phyloP scores from a whole-genome alignment of 2,113 vertebrate genomes.

The Xenopus laevis region DNA sequence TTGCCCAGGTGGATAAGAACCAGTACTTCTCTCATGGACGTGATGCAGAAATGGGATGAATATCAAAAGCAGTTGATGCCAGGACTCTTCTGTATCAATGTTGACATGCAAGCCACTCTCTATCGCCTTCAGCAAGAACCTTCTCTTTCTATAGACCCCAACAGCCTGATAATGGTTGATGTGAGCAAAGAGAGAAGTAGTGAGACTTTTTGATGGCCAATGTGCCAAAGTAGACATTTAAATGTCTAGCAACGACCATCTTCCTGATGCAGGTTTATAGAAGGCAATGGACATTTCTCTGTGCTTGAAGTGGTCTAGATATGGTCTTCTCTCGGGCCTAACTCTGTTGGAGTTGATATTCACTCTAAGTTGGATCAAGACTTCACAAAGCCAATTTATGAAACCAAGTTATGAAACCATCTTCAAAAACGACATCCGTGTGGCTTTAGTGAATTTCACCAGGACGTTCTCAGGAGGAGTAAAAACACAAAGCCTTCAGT shows the following conservation, averaged over 20 bases:
- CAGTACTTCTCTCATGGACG: slow-evolving; percentile 74
- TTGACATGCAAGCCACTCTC: slow-evolving; percentile 77
- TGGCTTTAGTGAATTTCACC: too few relatives aligned
- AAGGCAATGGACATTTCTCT: not conserved
- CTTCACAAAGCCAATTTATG: too few relatives aligned
- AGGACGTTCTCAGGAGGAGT: too few relatives aligned
- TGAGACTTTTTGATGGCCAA: not conserved
- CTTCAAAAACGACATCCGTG: too few relatives aligned
- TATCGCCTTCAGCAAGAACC: slow-evolving; percentile 51
- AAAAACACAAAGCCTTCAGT: too few relatives aligned
- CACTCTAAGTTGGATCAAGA: too few relatives aligned
- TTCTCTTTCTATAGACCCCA: slow-evolving; percentile 11
- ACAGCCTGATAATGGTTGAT: slow-evolving; percentile 28
- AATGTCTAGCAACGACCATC: not conserved
- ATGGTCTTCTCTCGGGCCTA: too few relatives aligned
- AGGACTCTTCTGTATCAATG: slow-evolving; percentile 78
- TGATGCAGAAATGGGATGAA: slow-evolving; percentile 80
- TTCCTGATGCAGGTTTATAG: slow-evolving; percentile 1
- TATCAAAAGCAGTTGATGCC: slow-evolving; percentile 87
- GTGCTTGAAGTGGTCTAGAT: too few relatives aligned
- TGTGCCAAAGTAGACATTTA: not conserved
- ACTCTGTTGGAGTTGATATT: too few relatives aligned
- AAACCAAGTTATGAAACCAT: too few relatives aligned
- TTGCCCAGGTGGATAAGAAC: slow-evolving; percentile 77
- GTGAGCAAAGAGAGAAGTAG: not conserved